Percentiles rank a stretch among this genome's conserved stretches.
These are phyloP conservation scores for Argyrosomus regius DNA, from an alignment of 2,797 vertebrate genomes.

Conservation along the genomic window DNA sequence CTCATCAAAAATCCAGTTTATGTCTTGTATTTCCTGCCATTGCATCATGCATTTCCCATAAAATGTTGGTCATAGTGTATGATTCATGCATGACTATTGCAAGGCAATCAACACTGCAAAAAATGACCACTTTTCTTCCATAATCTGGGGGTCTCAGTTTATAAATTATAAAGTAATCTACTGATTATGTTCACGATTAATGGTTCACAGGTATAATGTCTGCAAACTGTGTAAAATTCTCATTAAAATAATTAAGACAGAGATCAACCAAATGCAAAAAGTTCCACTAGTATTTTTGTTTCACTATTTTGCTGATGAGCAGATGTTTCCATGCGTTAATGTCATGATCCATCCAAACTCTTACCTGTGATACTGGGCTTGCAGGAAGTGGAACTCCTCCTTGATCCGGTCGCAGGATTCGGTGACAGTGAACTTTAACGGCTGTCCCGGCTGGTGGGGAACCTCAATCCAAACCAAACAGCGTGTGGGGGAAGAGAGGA, in stretches of 20 bases:
- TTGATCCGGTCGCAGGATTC: conserved; percentile 98
- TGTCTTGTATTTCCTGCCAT: conserved; percentile 47
- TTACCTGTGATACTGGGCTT: conserved; percentile 98
- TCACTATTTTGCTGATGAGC: background rate
- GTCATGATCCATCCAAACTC: conserved; percentile 10
- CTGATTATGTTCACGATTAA: background rate
- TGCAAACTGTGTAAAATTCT: background rate
- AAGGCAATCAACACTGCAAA: conserved; percentile 21
- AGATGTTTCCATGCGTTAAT: conserved; percentile 3
- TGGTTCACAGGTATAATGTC: background rate
- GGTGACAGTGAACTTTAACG: conserved; percentile 96
- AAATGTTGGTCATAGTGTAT: conserved; percentile 41
- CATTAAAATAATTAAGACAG: background rate
- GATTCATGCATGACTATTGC: conserved; percentile 40
- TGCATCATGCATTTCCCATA: conserved; percentile 51
- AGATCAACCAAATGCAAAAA: background rate
- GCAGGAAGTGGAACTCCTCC: conserved; percentile 98
- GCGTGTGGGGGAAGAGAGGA: conserved; percentile 50
- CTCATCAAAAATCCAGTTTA: conserved; percentile 15
- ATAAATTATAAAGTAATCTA: background rate
- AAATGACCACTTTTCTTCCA: background rate
- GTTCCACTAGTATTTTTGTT: background rate
- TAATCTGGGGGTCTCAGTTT: background rate
- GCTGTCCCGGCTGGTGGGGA: conserved; percentile 94
- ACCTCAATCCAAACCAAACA: conserved; percentile 84